Percentiles rank a stretch among this genome's conserved stretches.
Evolutionary conservation across 2,113 vertebrate genomes (phyloP).

Genomic region (Mus musculus): DNA sequence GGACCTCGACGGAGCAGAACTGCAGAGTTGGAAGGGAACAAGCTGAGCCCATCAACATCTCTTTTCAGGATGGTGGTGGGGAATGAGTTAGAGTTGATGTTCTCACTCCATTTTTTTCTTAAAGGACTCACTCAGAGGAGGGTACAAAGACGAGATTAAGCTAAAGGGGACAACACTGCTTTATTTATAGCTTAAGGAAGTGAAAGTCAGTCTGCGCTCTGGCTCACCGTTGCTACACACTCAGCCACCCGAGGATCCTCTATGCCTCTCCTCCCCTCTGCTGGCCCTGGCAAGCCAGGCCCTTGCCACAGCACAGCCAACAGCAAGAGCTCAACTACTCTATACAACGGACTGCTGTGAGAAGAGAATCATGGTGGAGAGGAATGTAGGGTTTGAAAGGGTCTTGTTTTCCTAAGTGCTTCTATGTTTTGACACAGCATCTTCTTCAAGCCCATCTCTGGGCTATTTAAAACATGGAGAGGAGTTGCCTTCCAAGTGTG

Average conservation of each 20-base stretch:
- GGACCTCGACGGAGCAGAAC: background rate
- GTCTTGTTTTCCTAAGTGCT: background rate
- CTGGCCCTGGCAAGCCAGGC: conserved; percentile 19
- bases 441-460: background rate
- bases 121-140: conserved; percentile 28
- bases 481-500: background rate
- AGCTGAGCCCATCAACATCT: accelerated
- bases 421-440: conserved; percentile 18
- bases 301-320: background rate
- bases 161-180: background rate
- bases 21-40: background rate
- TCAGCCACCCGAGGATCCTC: background rate
- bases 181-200: conserved; percentile 80
- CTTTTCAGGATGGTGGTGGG: background rate
- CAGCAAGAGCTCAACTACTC: background rate
- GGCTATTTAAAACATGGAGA: conserved; percentile 41
- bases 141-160: conserved; percentile 13
- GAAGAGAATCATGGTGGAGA: background rate
- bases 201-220: conserved; percentile 65
- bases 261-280: conserved; percentile 61
- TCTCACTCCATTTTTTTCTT: conserved; percentile 46
- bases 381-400: background rate
- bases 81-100: background rate
- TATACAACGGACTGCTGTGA: background rate
- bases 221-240: conserved; percentile 42